These are phyloP conservation scores for Todiramphus saurophagus DNA, from an alignment of 2,113 vertebrate species.

Conservation along the genomic window DNA sequence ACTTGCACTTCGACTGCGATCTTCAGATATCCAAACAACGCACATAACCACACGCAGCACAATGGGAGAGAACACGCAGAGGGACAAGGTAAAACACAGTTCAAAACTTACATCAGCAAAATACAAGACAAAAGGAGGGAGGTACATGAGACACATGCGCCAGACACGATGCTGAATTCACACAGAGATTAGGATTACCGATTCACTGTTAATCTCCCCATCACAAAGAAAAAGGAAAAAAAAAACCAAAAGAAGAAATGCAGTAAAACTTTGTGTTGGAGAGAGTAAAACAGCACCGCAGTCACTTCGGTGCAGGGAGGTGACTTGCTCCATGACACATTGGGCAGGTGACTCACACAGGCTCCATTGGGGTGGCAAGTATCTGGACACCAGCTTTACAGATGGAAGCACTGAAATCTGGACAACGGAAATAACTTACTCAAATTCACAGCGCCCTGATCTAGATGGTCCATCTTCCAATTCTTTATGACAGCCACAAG, in stretches of 20 bases:
- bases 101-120: constrained; percentile 41
- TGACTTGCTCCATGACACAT: neutral
- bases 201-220: neutral
- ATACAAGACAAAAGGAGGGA: constrained; percentile 27
- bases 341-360: neutral
- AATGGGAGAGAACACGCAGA: constrained; percentile 76
- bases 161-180: neutral
- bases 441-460: neutral
- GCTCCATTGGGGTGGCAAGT: neutral
- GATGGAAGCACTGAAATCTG: neutral
- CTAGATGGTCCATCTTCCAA: neutral
- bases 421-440: neutral
- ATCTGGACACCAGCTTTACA: neutral
- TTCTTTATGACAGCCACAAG: neutral
- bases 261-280: neutral
- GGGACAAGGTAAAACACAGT: constrained; percentile 80
- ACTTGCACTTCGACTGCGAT: constrained; percentile 93
- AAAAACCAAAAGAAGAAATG: neutral
- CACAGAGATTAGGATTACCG: neutral
- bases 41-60: constrained; percentile 81
- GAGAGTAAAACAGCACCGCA: neutral
- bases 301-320: neutral
- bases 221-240: neutral
- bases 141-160: neutral
- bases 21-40: constrained; percentile 87